Evolutionary conservation across 2,888 invertebrate species (phyloP).

Genomic region (Margaritifera margaritifera): DNA sequence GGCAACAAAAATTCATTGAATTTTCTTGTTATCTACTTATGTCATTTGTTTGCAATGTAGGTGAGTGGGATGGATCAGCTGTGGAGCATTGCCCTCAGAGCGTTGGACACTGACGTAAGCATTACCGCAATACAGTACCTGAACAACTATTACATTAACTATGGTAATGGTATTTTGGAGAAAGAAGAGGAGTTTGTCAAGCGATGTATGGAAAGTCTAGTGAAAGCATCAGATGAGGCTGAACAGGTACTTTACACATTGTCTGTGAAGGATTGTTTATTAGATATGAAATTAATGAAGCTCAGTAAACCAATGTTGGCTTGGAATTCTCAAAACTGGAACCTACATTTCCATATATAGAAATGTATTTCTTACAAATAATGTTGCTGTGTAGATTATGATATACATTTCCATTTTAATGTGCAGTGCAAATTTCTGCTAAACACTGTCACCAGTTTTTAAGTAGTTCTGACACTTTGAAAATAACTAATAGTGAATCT

Average conservation of each 20-base stretch:
- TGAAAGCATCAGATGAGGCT: slow-evolving; percentile 65
- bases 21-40: neutral
- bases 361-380: no score
- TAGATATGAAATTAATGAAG: no score
- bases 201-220: slow-evolving; percentile 93
- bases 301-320: no score
- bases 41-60: slow-evolving; percentile 35
- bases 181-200: slow-evolving; percentile 94
- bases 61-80: slow-evolving; percentile 90
- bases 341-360: no score
- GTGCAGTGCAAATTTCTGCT: no score
- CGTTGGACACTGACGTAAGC: slow-evolving; percentile 93
- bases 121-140: slow-evolving; percentile 95
- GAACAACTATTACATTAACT: slow-evolving; percentile 93
- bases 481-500: no score
- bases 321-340: no score
- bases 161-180: slow-evolving; percentile 82
- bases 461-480: no score
- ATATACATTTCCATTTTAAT: no score
- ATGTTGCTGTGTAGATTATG: no score
- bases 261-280: neutral
- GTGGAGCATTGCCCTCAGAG: slow-evolving; percentile 93
- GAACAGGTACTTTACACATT: slow-evolving; percentile 35
- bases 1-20: no score
- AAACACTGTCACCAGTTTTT: no score